Conservation (phyloP, 2,113 vertebrate species). For the Cardinalis cardinalis region DNA sequence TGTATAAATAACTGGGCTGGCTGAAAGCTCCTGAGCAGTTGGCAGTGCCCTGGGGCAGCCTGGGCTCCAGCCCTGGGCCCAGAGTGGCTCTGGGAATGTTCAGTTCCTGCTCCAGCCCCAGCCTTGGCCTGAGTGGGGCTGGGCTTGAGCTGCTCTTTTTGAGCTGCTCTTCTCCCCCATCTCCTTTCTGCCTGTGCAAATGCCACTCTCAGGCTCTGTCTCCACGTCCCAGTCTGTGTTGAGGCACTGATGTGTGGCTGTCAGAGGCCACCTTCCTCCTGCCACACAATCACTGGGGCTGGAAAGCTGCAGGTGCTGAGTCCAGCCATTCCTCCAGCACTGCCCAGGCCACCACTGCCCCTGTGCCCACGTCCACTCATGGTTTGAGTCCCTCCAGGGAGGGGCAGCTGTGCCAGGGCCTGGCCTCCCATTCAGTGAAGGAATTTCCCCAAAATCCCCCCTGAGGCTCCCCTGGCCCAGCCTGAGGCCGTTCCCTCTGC, state of each 20-base stretch:
- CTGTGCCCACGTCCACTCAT: background rate
- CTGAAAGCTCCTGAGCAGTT: background rate
- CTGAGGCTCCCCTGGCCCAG: too few relatives aligned
- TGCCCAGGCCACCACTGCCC: background rate
- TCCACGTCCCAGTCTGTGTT: rapidly evolving
- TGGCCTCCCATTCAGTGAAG: rapidly evolving
- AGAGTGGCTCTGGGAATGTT: background rate
- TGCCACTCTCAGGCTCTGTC: background rate
- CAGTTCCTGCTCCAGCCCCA: background rate
- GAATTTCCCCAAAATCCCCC: too few relatives aligned
- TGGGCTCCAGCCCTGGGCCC: background rate
- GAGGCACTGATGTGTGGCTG: rapidly evolving
- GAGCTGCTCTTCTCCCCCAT: background rate
- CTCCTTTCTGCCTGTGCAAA: rapidly evolving
- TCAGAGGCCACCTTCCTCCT: background rate
- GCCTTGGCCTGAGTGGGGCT: background rate
- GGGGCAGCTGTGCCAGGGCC: background rate
- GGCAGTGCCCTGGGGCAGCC: background rate
- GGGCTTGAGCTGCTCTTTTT: background rate
- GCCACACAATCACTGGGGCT: background rate
- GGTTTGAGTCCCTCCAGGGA: background rate
- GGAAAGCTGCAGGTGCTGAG: background rate
- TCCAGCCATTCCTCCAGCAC: background rate
- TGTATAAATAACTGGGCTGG: background rate
- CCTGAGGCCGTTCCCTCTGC: too few relatives aligned